phyloP scores from a whole-genome alignment of 2,113 vertebrate genomes.

The Poecilia latipinna region DNA sequence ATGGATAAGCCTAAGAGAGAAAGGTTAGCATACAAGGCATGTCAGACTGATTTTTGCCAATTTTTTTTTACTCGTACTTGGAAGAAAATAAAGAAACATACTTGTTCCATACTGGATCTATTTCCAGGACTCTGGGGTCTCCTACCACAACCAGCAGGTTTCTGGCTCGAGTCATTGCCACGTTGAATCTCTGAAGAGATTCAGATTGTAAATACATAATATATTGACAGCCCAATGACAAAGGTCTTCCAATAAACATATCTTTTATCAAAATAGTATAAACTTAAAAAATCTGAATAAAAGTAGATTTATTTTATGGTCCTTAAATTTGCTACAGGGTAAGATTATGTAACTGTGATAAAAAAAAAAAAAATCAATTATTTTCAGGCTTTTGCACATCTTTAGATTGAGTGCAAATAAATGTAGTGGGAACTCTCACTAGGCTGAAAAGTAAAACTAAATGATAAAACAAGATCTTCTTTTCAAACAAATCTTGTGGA shows the following conservation, averaged over 20 bases:
- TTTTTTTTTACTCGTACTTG: background rate
- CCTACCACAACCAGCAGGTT: slow-evolving; percentile 88
- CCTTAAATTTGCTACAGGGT: too few species aligned
- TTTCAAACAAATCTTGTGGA: too few species aligned
- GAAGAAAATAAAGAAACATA: slow-evolving; percentile 63
- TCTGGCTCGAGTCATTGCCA: slow-evolving; percentile 87
- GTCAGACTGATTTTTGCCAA: background rate
- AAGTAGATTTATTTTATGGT: too few species aligned
- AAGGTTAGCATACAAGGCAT: background rate
- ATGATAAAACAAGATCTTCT: too few species aligned
- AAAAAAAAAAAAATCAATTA: too few species aligned
- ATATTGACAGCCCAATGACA: background rate
- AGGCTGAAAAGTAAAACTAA: too few species aligned
- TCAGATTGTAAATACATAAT: background rate
- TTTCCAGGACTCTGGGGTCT: slow-evolving; percentile 82
- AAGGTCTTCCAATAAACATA: background rate
- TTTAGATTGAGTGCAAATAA: too few species aligned
- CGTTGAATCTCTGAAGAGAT: slow-evolving; percentile 86
- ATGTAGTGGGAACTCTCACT: too few species aligned
- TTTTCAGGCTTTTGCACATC: too few species aligned
- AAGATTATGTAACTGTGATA: too few species aligned
- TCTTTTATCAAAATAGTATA: background rate
- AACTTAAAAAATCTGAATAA: too few species aligned
- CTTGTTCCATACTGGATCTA: slow-evolving; percentile 82
- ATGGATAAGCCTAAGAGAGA: slow-evolving; percentile 78